phyloP scores from a whole-genome alignment of 2,797 vertebrate genomes.

The Chaunax sp. region DNA sequence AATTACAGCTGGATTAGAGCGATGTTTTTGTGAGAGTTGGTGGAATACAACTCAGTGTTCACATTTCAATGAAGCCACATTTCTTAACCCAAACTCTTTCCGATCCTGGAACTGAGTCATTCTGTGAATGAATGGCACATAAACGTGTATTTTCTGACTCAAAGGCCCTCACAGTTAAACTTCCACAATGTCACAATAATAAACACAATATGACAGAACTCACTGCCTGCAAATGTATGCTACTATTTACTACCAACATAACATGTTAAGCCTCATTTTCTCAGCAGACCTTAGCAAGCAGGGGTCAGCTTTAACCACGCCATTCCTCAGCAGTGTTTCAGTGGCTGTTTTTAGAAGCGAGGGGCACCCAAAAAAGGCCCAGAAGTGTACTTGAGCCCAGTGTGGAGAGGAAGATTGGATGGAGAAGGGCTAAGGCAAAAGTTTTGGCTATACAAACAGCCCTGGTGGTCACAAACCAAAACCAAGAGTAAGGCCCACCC shows the following conservation, averaged over 20 bases:
- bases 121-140: slow-evolving; percentile 6
- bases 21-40: background rate
- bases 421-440: background rate
- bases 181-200: slow-evolving; percentile 23
- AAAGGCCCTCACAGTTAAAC: slow-evolving; percentile 1
- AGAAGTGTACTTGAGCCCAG: slow-evolving; percentile 22
- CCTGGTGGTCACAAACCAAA: slow-evolving; percentile 48
- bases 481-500: slow-evolving; percentile 26
- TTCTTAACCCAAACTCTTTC: slow-evolving; percentile 32
- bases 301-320: slow-evolving; percentile 50
- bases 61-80: slow-evolving; percentile 6
- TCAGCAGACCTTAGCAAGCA: slow-evolving; percentile 35
- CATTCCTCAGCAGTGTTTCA: slow-evolving; percentile 47
- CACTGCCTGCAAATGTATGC: background rate
- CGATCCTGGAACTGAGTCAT: background rate
- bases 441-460: slow-evolving; percentile 1
- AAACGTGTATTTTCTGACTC: background rate
- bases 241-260: slow-evolving; percentile 50
- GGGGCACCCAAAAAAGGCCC: slow-evolving; percentile 34
- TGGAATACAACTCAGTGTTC: slow-evolving; percentile 8
- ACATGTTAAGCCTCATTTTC: slow-evolving; percentile 36
- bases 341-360: slow-evolving; percentile 67
- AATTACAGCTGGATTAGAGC: background rate
- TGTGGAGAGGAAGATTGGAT: slow-evolving; percentile 1
- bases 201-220: slow-evolving; percentile 16